Conservation (phyloP, 2,888 invertebrate species). For the Cerastis leucographa region DNA sequence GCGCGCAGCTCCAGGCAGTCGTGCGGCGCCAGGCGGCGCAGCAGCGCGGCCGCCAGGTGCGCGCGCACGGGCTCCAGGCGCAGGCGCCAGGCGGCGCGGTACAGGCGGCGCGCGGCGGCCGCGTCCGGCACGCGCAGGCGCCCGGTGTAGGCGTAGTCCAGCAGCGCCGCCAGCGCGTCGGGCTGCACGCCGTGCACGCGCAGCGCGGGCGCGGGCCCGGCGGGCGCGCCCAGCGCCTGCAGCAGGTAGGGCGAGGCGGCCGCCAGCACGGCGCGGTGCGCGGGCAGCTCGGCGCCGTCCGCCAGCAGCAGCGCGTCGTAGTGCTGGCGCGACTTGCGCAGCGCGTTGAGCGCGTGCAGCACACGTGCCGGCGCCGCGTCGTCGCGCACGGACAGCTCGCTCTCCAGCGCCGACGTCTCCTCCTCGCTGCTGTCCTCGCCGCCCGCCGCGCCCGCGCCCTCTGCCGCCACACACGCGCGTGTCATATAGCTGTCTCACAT, state of each 20-base stretch:
- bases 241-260: slow-evolving; percentile 95
- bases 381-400: slow-evolving; percentile 90
- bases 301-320: slow-evolving; percentile 96
- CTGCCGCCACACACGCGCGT: background rate
- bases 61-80: slow-evolving; percentile 92
- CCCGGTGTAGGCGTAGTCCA: slow-evolving; percentile 61
- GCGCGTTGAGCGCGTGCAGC: slow-evolving; percentile 93
- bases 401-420: slow-evolving; percentile 74
- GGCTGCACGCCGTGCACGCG: slow-evolving; percentile 72
- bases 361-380: slow-evolving; percentile 91
- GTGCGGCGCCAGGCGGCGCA: slow-evolving; percentile 90
- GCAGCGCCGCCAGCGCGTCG: slow-evolving; percentile 92
- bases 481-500: background rate
- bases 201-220: slow-evolving; percentile 70
- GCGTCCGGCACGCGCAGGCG: slow-evolving; percentile 90
- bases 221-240: slow-evolving; percentile 91
- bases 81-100: slow-evolving; percentile 92
- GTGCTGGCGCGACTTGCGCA: slow-evolving; percentile 96
- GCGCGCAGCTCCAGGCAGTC: slow-evolving; percentile 91
- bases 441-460: slow-evolving; percentile 65
- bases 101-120: slow-evolving; percentile 71
- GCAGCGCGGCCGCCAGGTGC: slow-evolving; percentile 90
- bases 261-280: slow-evolving; percentile 95
- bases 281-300: slow-evolving; percentile 89
- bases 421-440: slow-evolving; percentile 77